Percentiles rank a stretch among this genome's conserved stretches.
Conservation (phyloP, 2,113 vertebrate genomes). For the Corythornis cristatus region DNA sequence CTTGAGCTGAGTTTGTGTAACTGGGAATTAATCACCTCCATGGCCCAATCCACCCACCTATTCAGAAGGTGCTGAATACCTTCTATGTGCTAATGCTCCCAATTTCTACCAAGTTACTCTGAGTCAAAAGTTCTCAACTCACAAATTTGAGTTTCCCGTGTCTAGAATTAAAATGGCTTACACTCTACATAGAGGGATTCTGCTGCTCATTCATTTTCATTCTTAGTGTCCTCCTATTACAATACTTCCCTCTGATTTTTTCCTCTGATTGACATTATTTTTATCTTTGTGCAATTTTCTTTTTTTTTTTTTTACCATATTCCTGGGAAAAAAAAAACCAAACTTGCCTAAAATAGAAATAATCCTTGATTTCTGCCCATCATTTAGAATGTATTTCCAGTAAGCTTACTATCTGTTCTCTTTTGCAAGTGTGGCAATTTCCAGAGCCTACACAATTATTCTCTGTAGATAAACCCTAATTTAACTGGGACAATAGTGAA, state of each 20-base stretch:
- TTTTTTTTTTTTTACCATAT: background rate
- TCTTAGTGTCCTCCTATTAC: background rate
- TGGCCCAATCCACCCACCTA: background rate
- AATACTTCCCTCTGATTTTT: background rate
- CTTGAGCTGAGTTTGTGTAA: background rate
- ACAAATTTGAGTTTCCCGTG: background rate
- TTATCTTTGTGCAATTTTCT: background rate
- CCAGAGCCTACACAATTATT: background rate
- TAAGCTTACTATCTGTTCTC: background rate
- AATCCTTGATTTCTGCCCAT: background rate
- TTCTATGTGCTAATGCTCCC: background rate
- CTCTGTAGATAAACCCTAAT: background rate
- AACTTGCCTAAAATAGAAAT: background rate
- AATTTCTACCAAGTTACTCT: rapidly evolving
- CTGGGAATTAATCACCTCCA: background rate
- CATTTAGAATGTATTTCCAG: background rate
- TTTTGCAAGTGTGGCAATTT: background rate
- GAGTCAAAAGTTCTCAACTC: background rate
- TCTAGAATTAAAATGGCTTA: background rate
- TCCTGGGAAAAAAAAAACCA: background rate
- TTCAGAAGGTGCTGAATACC: no score
- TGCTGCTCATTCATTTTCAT: background rate
- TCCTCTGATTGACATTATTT: background rate
- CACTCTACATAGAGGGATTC: background rate
- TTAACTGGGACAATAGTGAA: background rate